A percentile compares a stretch with the other conserved stretches of the same genome.
Evolutionary conservation across 2,113 vertebrate genomes (phyloP).

Genomic region (Oreotrochilus melanogaster): DNA sequence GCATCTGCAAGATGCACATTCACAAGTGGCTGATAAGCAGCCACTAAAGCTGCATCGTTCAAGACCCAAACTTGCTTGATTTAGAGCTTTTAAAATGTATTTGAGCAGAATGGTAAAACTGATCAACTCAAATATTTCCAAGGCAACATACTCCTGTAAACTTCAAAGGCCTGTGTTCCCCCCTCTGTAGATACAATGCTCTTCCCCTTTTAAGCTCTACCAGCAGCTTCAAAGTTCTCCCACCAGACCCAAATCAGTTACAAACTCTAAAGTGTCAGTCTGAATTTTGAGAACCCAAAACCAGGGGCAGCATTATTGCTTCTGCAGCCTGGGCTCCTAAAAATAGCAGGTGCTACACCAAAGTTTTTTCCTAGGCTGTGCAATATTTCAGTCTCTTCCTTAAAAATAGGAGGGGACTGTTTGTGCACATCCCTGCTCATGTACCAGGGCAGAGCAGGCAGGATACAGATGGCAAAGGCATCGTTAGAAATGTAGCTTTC

Average conservation of each 20-base stretch:
- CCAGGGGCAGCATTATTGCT: conserved; percentile 31
- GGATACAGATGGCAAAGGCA: background rate
- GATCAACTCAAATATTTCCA: conserved; percentile 36
- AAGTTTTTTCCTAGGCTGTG: background rate
- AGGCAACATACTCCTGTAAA: conserved; percentile 17
- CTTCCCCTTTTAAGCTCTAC: background rate
- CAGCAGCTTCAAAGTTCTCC: conserved; percentile 18
- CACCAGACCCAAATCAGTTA: background rate
- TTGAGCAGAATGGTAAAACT: conserved; percentile 12
- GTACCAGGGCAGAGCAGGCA: background rate
- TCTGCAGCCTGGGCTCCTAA: conserved; percentile 19
- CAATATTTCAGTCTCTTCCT: background rate
- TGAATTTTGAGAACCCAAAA: conserved; percentile 25
- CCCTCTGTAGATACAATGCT: background rate
- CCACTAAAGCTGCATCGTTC: background rate
- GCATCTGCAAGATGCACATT: background rate
- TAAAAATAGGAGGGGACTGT: background rate
- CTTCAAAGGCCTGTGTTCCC: background rate
- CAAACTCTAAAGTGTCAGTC: conserved; percentile 2
- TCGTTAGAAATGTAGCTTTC: background rate
- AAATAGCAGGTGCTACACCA: conserved; percentile 11
- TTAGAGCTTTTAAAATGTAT: conserved; percentile 2
- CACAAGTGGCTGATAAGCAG: background rate
- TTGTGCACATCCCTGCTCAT: fast-evolving
- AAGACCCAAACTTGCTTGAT: background rate